phyloP scores from a whole-genome alignment of 2,888 invertebrate species.

The Hirtodrosophila trivittata region DNA sequence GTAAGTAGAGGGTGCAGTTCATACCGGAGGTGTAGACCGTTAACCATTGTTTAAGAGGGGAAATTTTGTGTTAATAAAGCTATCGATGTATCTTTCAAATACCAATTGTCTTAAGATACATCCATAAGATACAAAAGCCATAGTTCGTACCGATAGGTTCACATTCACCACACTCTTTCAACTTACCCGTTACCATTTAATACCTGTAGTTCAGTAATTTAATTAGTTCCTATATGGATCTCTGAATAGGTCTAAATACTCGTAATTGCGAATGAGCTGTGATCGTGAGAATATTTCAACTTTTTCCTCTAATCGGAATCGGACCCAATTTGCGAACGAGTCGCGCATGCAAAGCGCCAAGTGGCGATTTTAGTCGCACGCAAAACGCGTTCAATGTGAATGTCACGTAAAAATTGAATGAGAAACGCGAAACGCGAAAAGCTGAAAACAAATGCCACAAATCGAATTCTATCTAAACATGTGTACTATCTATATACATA shows the following conservation, averaged over 20 bases:
- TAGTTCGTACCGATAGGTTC: background rate
- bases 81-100: too few species aligned
- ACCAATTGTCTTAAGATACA: too few species aligned
- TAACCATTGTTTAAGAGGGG: constrained; percentile 7
- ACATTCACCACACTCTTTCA: constrained; percentile 1
- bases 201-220: constrained; percentile 10
- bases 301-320: constrained; percentile 32
- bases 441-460: constrained; percentile 29
- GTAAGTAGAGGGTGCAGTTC: constrained; percentile 19
- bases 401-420: constrained; percentile 67
- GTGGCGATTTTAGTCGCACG: constrained; percentile 46
- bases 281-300: constrained; percentile 74
- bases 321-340: constrained; percentile 21
- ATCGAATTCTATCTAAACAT: constrained; percentile 15
- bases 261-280: constrained; percentile 31
- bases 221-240: constrained; percentile 10
- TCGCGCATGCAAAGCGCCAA: constrained; percentile 46
- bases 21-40: constrained; percentile 10
- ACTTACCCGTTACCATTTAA: constrained; percentile 40
- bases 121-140: too few species aligned
- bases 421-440: too few species aligned
- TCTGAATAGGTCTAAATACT: constrained; percentile 17
- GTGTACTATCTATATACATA: constrained; percentile 12
- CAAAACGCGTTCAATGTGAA: constrained; percentile 53
- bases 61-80: background rate